Conservation (phyloP, 2,888 invertebrate genomes). For the Apamea crenata region DNA sequence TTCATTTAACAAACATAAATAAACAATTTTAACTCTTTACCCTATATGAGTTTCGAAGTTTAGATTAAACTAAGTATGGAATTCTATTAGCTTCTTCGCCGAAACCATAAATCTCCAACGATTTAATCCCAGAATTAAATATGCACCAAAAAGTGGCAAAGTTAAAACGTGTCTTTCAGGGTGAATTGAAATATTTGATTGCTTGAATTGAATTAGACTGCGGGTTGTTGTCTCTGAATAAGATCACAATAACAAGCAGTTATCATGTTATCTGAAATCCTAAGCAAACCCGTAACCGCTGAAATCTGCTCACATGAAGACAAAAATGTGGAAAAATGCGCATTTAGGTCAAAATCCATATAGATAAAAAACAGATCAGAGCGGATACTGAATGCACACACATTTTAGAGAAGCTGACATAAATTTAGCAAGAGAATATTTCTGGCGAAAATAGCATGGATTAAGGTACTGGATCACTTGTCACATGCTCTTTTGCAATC, state of each 20-base stretch:
- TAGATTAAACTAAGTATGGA: too few relatives aligned
- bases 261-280: too few relatives aligned
- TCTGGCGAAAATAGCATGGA: not conserved
- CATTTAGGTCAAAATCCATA: not conserved
- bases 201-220: not conserved
- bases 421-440: not conserved
- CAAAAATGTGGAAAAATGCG: not conserved
- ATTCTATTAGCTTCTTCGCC: not conserved
- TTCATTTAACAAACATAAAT: not conserved
- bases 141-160: not conserved
- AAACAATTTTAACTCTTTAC: not conserved
- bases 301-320: not conserved
- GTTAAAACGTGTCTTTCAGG: not conserved
- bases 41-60: not conserved
- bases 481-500: slow-evolving; percentile 50
- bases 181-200: not conserved
- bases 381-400: not conserved
- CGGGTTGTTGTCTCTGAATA: not conserved
- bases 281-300: not conserved
- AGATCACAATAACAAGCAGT: not conserved
- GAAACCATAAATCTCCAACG: too few relatives aligned
- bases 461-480: slow-evolving; percentile 14
- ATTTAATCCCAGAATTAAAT: not conserved
- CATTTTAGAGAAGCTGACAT: not conserved
- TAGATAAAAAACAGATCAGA: not conserved